These are phyloP conservation scores for Hassar affinis DNA, from an alignment of 2,113 vertebrate species.

Conservation along the genomic window DNA sequence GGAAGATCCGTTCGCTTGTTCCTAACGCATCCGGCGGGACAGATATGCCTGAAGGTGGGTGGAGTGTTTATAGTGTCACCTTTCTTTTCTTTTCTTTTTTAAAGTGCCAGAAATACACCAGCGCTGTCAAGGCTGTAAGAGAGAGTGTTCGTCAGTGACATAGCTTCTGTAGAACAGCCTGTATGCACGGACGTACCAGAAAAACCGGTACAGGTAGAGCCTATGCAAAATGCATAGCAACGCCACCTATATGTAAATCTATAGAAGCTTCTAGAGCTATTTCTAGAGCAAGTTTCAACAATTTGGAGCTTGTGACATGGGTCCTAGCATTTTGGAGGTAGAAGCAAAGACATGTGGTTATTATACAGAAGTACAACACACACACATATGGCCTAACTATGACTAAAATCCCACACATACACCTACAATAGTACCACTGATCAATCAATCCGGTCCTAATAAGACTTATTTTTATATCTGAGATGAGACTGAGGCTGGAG, in stretches of 20 bases:
- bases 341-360: too few relatives aligned
- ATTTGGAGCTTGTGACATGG: too few relatives aligned
- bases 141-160: not conserved
- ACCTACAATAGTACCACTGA: not conserved
- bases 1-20: constrained; percentile 6
- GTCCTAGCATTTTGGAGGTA: too few relatives aligned
- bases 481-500: not conserved
- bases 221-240: not conserved
- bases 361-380: not conserved
- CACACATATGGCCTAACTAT: too few relatives aligned
- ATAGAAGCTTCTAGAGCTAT: too few relatives aligned
- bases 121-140: constrained; percentile 9
- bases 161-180: not conserved
- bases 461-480: not conserved
- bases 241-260: too few relatives aligned
- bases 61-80: not conserved
- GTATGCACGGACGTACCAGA: too few relatives aligned
- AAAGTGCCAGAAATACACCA: constrained; percentile 33
- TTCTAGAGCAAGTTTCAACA: too few relatives aligned
- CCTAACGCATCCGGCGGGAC: constrained; percentile 9
- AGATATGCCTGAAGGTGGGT: constrained; percentile 9
- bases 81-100: not conserved
- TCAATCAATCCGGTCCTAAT: not conserved
- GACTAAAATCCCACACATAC: not conserved
- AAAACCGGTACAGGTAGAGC: too few relatives aligned